A percentile compares a stretch with the other conserved stretches of the same genome.
Conservation (phyloP, 2,888 invertebrate genomes). For the Omphaloscelis lunosa region DNA sequence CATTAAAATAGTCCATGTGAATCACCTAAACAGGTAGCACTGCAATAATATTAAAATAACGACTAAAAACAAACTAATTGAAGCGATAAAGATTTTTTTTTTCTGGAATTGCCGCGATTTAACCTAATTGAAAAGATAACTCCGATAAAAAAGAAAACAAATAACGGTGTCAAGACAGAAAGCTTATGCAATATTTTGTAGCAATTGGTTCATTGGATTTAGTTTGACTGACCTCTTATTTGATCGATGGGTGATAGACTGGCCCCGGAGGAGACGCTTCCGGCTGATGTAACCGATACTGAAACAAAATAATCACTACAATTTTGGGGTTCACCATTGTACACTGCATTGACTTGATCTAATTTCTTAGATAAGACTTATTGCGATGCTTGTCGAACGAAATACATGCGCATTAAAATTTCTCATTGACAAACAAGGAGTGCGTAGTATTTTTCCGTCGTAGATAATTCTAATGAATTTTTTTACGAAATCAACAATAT, state of each 20-base stretch:
- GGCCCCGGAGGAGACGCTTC: conserved; percentile 84
- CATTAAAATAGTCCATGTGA: neutral
- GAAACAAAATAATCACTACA: conserved; percentile 55
- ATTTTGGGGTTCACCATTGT: conserved; percentile 9
- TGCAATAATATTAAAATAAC: conserved; percentile 1
- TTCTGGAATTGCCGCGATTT: conserved; percentile 21
- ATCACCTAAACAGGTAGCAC: conserved; percentile 20
- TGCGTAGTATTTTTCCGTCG: conserved; percentile 42
- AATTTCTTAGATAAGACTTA: conserved; percentile 47
- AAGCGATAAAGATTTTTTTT: conserved; percentile 29
- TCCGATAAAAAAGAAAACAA: conserved; percentile 49
- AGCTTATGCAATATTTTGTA: conserved; percentile 43
- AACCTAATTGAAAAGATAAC: conserved; percentile 40
- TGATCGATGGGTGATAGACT: conserved; percentile 86
- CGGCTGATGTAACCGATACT: conserved; percentile 83
- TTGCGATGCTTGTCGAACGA: conserved; percentile 24
- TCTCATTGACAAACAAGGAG: conserved; percentile 35
- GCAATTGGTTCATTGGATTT: conserved; percentile 24
- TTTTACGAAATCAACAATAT: neutral
- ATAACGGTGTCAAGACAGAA: conserved; percentile 1
- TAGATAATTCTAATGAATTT: conserved; percentile 32
- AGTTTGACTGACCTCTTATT: conserved; percentile 74
- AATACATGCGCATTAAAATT: conserved; percentile 43
- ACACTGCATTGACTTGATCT: conserved; percentile 36
- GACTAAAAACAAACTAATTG: conserved; percentile 28